Base-by-base conservation (phyloP, 2,113 vertebrate species). In the Chaenocephalus aceratus region DNA sequence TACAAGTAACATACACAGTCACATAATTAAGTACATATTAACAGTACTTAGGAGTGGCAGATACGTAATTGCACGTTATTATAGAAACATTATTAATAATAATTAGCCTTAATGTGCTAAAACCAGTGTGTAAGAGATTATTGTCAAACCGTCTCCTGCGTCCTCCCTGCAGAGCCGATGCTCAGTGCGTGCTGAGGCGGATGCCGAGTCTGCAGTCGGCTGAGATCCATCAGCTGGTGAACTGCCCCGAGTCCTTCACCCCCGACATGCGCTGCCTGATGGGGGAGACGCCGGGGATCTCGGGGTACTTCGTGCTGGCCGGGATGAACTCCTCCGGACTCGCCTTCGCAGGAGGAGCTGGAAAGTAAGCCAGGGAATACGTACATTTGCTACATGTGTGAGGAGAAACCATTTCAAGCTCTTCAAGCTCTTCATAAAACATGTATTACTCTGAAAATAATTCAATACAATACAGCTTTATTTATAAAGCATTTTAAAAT, bases 271-370 rank as follows among this genome's bases (percentile, higher is more conserved):
- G 97, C 10, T 99, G 97, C 85, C 94, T 99, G 89, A 97, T 99
- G 97, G 98, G 98, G 2, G 96, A 99, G 93, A 97, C 96, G 0
- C 97, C 97, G 0, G 92, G 91, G 0, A 87, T 97, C 0, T 92
- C 82, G 1, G 97, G 97, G 41, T 99, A 99, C 95, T 99, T 95
- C 0, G 96, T 98, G 48, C 94, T 99, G 82, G 97, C 96, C 0
- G 97, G 97, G 69, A 99, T 99, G 98, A 99, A 99, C 94, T 98
- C 98, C 0, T 97, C 96, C 6, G 98, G 98, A 62, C 91, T 97
- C 65, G 95, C 97, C 0, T 97, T 98, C 4, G 97, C 96, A 71
- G 98, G 98, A 61, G 97, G 97, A 87, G 97, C 97, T 79, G 97
- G 98, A 64, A 99, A 95, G 97, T 98, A 94, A 96, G 97, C 5